Evolutionary conservation across 2,888 invertebrate species (phyloP), one percentile per base, ranked within the genome.

Genomic region (Cryptus armator): DNA sequence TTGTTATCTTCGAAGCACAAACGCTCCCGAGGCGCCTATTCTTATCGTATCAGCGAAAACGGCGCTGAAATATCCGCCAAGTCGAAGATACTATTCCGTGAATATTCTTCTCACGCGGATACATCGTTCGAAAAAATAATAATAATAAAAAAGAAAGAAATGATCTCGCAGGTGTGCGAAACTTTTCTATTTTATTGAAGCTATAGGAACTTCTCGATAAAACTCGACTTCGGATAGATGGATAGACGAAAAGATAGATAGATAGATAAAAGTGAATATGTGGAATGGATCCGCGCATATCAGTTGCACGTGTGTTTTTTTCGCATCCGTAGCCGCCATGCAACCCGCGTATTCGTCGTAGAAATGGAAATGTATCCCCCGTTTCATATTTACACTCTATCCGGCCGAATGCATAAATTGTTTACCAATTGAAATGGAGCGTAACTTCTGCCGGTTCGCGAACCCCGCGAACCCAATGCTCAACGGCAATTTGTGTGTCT

Each of bases 371-470:
- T 83, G 44, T 16, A 75, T 76, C 68, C 14, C 62, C 14, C 62
- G 71, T 66, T 78, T 77, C 78, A 71, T 77, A 77, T 82, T 83
- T 79, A 68, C 79, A 56, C 19, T 48, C 37, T 16, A 46, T 74
- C 74, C 48, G 51, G 43, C 62, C 59, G 68, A 83, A 68, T 68
- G 59, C 74, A 79, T 79, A 79, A 78, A 83, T 79, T 83, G 78
- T 83, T 78, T 78, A 59, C 67, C 78, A 72, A 82, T 82, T 77
- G 77, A 82, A 82, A 82, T 70, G 51, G 48, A 56, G 77, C 59
- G 29, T 14, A 46, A 9, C 53, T 43, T 44, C 53, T 72, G 14
- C 3, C 10, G 24, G 19, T 24, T 19, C 78, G 12, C 44, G 44
- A 46, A 44, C 32, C 46, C 37, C 78, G 12, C 44, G 44, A 46